Evolutionary conservation across 2,797 vertebrate species (phyloP).

Genomic region (Tangara arthus): DNA sequence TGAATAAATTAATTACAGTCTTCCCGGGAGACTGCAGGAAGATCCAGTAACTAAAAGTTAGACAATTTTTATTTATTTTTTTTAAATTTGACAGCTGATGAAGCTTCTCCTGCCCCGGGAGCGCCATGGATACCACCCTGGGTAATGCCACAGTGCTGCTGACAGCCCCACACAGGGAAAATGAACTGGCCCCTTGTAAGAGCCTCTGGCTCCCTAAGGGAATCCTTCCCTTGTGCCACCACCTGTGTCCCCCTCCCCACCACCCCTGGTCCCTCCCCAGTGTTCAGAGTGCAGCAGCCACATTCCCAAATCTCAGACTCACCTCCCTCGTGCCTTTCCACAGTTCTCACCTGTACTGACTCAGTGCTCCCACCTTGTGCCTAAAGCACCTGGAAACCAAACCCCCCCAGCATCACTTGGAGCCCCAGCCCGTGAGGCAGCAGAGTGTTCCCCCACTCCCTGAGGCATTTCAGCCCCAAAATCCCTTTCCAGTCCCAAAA

Average conservation of each 20-base stretch:
- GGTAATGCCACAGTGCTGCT: not conserved
- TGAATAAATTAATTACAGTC: not conserved
- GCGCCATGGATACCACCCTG: accelerated
- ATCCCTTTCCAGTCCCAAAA: not conserved
- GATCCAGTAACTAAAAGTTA: not conserved
- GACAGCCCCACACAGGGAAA: not conserved
- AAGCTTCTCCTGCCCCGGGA: not conserved
- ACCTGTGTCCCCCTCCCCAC: too few species aligned
- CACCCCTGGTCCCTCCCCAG: not conserved
- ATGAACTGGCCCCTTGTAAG: not conserved
- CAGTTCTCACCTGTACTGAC: not conserved
- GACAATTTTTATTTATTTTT: too few species aligned
- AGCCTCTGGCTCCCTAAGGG: not conserved
- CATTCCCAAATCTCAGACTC: not conserved
- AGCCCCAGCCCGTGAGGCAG: not conserved
- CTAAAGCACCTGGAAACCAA: not conserved
- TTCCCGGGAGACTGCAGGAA: not conserved
- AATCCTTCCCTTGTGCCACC: not conserved
- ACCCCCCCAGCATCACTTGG: not conserved
- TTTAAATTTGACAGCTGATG: not conserved
- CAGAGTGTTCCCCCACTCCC: not conserved
- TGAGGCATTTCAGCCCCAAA: not conserved
- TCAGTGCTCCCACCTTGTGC: not conserved
- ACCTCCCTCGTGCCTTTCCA: accelerated
- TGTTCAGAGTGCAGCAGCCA: not conserved